Evolutionary conservation across 1,140 invertebrate genomes (phyloP).

Genomic region (Dinoponera quadriceps): DNA sequence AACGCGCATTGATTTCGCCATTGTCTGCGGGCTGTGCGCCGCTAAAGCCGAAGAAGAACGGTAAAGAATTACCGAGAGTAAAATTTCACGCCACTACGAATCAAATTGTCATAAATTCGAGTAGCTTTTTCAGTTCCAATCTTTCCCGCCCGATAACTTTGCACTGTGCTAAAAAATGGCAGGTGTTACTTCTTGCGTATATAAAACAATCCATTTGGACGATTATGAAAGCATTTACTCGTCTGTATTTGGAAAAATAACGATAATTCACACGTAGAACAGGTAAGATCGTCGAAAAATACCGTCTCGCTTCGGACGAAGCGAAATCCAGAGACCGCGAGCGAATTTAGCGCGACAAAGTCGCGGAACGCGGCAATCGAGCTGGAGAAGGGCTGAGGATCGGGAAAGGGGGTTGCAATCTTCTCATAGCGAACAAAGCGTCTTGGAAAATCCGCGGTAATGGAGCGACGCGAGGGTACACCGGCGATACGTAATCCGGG

Average conservation of each 20-base stretch:
- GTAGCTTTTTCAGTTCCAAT: neutral
- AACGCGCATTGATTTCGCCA: slow-evolving; percentile 36
- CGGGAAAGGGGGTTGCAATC: slow-evolving; percentile 29
- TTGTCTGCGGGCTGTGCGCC: neutral
- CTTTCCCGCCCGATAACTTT: neutral
- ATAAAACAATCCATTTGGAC: too few relatives aligned
- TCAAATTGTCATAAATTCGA: slow-evolving; percentile 16
- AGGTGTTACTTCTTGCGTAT: too few relatives aligned
- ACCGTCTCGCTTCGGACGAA: neutral
- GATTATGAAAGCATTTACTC: too few relatives aligned
- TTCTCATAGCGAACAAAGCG: slow-evolving; percentile 43
- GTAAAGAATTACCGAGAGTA: slow-evolving; percentile 7
- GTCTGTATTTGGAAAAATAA: too few relatives aligned
- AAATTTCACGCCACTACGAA: neutral
- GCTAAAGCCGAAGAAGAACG: neutral
- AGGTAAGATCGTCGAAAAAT: neutral
- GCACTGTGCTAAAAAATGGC: neutral
- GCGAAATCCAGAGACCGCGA: neutral
- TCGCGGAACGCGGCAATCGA: slow-evolving; percentile 35
- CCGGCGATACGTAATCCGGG: slow-evolving; percentile 65
- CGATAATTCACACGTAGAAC: too few relatives aligned
- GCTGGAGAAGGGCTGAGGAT: neutral
- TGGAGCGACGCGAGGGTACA: slow-evolving; percentile 42
- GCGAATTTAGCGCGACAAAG: slow-evolving; percentile 28
- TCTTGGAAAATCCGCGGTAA: slow-evolving; percentile 65